Base-by-base conservation (phyloP, 2,113 vertebrate species). In the Chlamydotis undulata region DNA sequence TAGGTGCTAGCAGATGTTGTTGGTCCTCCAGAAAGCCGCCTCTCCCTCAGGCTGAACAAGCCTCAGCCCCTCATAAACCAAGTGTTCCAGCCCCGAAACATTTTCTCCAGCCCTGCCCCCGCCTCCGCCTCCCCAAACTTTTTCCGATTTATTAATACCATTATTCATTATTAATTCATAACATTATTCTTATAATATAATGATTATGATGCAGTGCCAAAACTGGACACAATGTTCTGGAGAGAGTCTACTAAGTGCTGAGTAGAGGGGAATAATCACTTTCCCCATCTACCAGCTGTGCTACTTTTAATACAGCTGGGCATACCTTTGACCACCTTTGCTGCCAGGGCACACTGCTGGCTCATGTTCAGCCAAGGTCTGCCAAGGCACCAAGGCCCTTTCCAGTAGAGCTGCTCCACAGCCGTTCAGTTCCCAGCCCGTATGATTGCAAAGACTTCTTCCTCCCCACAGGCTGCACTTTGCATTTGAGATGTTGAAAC, bases 331-430 rank as follows among this genome's bases (percentile, higher is more conserved):
- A 22, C 24, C 5, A 45, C 6, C 12, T 41, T 35, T 70, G 7
- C 6, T 61, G 16, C 24, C 22, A 89, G 28, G 18, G 14, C 1
- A 4, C 14, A 9, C 67, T 1, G 0, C 10, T 52, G 24, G 19
- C 12, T 71, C 25, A 6, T 4, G 18, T 25, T 60, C 23, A 69
- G 33, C 11, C 24, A n/a, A 13, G 15, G 31, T 52, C 52, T 87
- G 52, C 39, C 18, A 41, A 41, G 12, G 12, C 12, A 56, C 2
- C 12, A 28, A 31, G 23, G 14, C 53, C 33, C 15, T 74, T 74
- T 69, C 31, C 28, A 50, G 4, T 0, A 39, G 21, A 56, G 14
- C 31, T 83, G 7, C 33, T 56, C 45, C 24, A 50, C 5, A 77
- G 37, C 1, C 43, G 22, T 43, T 59, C 49, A 22, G 49, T 16